These are phyloP conservation scores for Rhinolophus sinicus DNA, from an alignment of 2,113 vertebrate genomes.

Conservation along the genomic window DNA sequence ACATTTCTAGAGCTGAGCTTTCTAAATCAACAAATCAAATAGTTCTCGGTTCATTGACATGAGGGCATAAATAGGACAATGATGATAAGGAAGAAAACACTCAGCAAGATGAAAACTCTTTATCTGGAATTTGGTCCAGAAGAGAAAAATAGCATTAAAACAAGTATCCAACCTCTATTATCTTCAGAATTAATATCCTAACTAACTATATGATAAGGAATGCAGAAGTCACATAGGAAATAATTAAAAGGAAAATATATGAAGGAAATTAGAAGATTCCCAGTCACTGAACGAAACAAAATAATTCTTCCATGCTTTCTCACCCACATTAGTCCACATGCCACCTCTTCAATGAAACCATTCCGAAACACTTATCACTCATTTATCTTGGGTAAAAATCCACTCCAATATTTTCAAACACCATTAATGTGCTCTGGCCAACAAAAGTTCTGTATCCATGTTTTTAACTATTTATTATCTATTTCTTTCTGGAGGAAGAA, in stretches of 20 bases:
- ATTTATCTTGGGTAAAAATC: background rate
- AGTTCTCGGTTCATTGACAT: conserved; percentile 11
- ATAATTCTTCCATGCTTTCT: background rate
- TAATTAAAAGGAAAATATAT: conserved; percentile 43
- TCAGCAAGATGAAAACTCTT: conserved; percentile 12
- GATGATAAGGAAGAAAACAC: conserved; percentile 11
- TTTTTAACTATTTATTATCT: background rate
- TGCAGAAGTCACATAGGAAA: background rate
- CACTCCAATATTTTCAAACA: conserved; percentile 2
- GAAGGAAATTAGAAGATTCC: conserved; percentile 15
- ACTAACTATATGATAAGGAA: conserved; percentile 1
- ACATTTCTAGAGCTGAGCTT: conserved; percentile 58
- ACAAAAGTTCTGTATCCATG: background rate
- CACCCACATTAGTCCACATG: conserved; percentile 8
- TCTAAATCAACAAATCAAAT: conserved; percentile 67
- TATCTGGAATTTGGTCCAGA: conserved; percentile 29
- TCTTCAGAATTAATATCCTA: background rate
- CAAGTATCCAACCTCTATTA: background rate
- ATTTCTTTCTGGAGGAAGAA: conserved; percentile 24
- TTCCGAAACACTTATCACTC: background rate
- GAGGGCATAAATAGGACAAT: conserved; percentile 43
- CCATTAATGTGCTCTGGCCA: conserved; percentile 4
- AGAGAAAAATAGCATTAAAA: conserved; percentile 46
- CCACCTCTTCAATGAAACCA: background rate
- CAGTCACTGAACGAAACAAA: conserved; percentile 40